Conservation (phyloP, 2,888 invertebrate species). For the Ceraclea dissimilis region DNA sequence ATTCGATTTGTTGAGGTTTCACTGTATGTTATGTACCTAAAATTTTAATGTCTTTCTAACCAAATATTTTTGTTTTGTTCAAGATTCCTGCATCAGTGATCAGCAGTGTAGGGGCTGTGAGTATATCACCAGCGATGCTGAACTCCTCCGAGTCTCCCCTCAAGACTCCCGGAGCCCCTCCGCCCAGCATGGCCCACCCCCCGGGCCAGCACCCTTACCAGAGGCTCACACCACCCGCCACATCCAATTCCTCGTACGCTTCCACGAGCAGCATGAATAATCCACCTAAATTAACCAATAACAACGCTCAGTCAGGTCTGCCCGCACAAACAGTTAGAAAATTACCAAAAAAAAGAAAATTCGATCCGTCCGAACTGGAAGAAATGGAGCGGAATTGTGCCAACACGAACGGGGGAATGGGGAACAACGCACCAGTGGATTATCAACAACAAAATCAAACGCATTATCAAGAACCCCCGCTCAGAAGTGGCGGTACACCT, state of each 20-base stretch:
- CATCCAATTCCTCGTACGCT: not conserved
- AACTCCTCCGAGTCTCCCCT: constrained; percentile 32
- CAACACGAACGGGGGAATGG: constrained; percentile 36
- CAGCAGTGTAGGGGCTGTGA: constrained; percentile 52
- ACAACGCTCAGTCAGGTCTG: constrained; percentile 28
- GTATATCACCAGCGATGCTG: constrained; percentile 36
- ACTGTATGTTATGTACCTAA: no score
- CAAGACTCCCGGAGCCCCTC: constrained; percentile 32
- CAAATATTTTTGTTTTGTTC: no score
- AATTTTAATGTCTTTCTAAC: no score
- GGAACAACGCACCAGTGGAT: constrained; percentile 21
- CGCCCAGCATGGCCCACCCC: constrained; percentile 42
- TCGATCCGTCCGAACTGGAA: constrained; percentile 70
- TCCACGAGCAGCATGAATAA: not conserved
- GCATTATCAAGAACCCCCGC: constrained; percentile 29
- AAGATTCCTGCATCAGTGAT: constrained; percentile 53
- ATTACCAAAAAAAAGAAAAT: constrained; percentile 91
- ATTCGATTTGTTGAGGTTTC: no score
- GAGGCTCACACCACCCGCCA: constrained; percentile 31
- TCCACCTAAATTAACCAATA: constrained; percentile 28
- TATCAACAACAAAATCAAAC: constrained; percentile 30
- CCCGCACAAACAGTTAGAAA: constrained; percentile 60
- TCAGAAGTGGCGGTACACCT: constrained; percentile 37
- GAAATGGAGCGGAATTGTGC: constrained; percentile 52
- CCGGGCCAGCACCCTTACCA: constrained; percentile 40